phyloP scores from a whole-genome alignment of 2,888 invertebrate genomes.

The Leptinotarsa tumamoca region DNA sequence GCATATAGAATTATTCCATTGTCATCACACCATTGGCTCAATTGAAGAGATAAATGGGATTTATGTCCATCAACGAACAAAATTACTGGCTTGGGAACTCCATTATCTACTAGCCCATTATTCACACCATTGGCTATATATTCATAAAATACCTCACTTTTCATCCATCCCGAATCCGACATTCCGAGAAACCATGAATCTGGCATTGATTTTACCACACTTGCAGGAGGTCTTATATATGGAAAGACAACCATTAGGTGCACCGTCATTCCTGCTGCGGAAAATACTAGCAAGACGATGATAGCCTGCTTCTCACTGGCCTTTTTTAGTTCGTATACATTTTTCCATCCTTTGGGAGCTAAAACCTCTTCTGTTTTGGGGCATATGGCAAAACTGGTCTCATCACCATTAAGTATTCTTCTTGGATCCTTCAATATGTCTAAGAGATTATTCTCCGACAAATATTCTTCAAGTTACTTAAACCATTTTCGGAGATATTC shows the following conservation, averaged over 20 bases:
- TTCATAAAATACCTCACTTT: constrained; percentile 24
- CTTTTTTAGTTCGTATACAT: constrained; percentile 50
- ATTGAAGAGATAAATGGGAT: constrained; percentile 48
- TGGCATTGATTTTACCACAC: constrained; percentile 21
- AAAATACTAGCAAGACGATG: constrained; percentile 53
- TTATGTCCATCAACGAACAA: constrained; percentile 55
- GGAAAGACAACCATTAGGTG: constrained; percentile 35
- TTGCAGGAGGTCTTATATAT: constrained; percentile 42
- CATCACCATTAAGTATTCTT: constrained; percentile 48
- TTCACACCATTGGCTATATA: constrained; percentile 30
- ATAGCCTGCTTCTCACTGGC: constrained; percentile 49
- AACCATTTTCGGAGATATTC: constrained; percentile 50
- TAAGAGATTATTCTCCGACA: constrained; percentile 40
- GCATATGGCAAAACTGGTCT: constrained; percentile 47
- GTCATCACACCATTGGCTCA: constrained; percentile 47
- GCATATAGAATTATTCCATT: too few species aligned
- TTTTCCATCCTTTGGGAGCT: constrained; percentile 49
- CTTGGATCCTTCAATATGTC: constrained; percentile 36
- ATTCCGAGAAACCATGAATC: constrained; percentile 46
- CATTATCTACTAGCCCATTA: constrained; percentile 26
- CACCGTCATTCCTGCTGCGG: constrained; percentile 48
- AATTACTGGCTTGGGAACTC: constrained; percentile 44
- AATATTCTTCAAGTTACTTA: constrained; percentile 41
- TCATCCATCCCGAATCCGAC: constrained; percentile 53
- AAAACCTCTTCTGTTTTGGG: constrained; percentile 47